Conservation (phyloP, 2,797 vertebrate species). For the Argentina silus region DNA sequence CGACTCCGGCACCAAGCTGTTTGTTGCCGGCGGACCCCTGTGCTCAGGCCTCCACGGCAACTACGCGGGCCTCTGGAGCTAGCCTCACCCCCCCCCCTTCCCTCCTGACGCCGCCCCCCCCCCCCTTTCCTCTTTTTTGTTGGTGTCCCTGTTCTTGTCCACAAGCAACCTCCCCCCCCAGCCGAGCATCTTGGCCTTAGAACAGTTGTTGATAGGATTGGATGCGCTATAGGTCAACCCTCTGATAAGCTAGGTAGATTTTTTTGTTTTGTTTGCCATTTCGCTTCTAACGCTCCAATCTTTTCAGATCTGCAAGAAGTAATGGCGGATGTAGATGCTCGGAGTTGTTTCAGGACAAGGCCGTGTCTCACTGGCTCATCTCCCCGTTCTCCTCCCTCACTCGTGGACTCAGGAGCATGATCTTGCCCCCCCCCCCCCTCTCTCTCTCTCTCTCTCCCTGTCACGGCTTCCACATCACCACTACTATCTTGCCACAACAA, state of each 20-base stretch:
- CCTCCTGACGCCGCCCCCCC: slow-evolving; percentile 42
- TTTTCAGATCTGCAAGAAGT: too few relatives aligned
- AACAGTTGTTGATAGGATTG: too few relatives aligned
- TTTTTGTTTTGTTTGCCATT: too few relatives aligned
- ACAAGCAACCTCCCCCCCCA: not conserved
- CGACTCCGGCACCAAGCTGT: slow-evolving; percentile 96
- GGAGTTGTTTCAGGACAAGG: too few relatives aligned
- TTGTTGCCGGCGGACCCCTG: slow-evolving; percentile 96
- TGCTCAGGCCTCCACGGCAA: slow-evolving; percentile 98
- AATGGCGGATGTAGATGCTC: too few relatives aligned
- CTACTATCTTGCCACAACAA: slow-evolving; percentile 41
- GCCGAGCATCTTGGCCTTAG: too few relatives aligned
- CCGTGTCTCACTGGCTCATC: slow-evolving; percentile 30
- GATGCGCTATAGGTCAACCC: too few relatives aligned
- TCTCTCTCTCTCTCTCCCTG: slow-evolving; percentile 21
- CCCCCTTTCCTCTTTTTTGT: slow-evolving; percentile 25
- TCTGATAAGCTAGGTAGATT: too few relatives aligned
- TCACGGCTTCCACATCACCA: slow-evolving; percentile 57
- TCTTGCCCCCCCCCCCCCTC: slow-evolving; percentile 23
- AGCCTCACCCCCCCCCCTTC: slow-evolving; percentile 59
- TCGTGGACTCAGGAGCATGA: slow-evolving; percentile 73
- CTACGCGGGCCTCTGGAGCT: slow-evolving; percentile 98
- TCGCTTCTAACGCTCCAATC: too few relatives aligned
- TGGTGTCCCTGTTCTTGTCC: too few relatives aligned
- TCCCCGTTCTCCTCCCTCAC: slow-evolving; percentile 40